phyloP scores from a whole-genome alignment of 2,888 invertebrate species.

The Nomada ferruginata region DNA sequence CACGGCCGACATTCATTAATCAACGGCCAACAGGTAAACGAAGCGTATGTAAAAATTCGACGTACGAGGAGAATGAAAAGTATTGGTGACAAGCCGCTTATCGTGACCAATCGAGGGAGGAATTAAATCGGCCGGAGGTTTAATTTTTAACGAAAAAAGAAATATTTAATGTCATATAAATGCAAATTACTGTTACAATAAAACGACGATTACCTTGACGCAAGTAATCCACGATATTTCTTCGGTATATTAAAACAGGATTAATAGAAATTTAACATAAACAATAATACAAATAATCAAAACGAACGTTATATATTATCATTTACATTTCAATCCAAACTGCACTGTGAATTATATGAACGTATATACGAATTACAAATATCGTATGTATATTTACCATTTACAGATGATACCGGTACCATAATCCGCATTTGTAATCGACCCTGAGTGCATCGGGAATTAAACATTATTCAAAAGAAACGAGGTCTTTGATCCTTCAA shows the following conservation, averaged over 20 bases:
- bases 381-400: neutral
- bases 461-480: neutral
- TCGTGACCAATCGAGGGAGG: neutral
- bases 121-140: too few species aligned
- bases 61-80: neutral
- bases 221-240: too few species aligned
- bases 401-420: neutral
- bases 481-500: neutral
- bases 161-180: too few species aligned
- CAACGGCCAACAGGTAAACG: neutral
- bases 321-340: too few species aligned
- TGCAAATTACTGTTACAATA: too few species aligned
- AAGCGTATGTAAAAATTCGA: conserved; percentile 6
- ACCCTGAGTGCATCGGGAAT: neutral
- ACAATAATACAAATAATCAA: too few species aligned
- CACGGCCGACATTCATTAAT: conserved; percentile 33
- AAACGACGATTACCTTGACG: too few species aligned
- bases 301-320: too few species aligned
- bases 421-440: neutral
- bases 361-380: neutral
- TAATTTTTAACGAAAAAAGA: too few species aligned
- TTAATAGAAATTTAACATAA: too few species aligned
- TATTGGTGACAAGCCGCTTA: neutral
- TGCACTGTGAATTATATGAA: too few species aligned
- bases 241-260: too few species aligned